These are phyloP conservation scores for Danio albolineatus DNA, from an alignment of 2,797 vertebrate species.

Conservation along the genomic window DNA sequence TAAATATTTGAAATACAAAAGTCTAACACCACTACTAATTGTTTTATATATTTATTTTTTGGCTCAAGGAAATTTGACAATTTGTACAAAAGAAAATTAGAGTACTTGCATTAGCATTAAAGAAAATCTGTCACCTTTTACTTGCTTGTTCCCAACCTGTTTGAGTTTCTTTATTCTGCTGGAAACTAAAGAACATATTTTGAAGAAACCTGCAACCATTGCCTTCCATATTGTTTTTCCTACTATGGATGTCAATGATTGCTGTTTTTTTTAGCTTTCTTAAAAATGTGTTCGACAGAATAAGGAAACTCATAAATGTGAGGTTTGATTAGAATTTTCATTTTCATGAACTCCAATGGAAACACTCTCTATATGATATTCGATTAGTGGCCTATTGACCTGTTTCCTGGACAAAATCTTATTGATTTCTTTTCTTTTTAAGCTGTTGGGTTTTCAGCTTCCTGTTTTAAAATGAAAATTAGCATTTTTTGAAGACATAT, in stretches of 20 bases:
- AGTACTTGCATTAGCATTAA: not conserved
- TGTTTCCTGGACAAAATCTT: not conserved
- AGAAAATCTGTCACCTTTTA: too few relatives aligned
- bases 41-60: not conserved
- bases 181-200: too few relatives aligned
- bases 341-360: too few relatives aligned
- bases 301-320: too few relatives aligned
- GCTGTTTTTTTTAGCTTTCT: too few relatives aligned
- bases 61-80: not conserved
- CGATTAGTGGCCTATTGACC: conserved; percentile 3
- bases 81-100: not conserved
- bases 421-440: not conserved
- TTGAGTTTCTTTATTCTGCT: too few relatives aligned
- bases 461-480: not conserved
- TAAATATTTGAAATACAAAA: not conserved
- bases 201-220: too few relatives aligned
- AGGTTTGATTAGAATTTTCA: too few relatives aligned
- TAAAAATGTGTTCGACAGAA: too few relatives aligned
- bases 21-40: not conserved
- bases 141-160: too few relatives aligned
- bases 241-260: too few relatives aligned
- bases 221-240: too few relatives aligned
- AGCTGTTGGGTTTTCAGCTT: not conserved
- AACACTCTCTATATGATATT: not conserved
- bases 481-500: not conserved